phyloP scores from a whole-genome alignment of 2,113 vertebrate genomes.

The Cervus canadensis region DNA sequence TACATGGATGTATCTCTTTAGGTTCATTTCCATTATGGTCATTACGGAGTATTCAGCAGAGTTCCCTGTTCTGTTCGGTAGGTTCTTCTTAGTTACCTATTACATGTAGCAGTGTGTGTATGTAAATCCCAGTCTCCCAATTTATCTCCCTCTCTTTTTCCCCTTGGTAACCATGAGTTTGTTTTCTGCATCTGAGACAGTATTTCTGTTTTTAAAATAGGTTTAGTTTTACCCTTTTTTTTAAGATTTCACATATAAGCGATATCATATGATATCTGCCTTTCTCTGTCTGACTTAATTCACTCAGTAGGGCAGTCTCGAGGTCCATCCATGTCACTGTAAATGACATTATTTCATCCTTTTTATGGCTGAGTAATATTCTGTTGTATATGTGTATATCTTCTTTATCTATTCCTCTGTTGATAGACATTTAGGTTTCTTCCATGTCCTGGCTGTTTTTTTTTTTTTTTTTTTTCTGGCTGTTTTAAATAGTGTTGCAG shows the following conservation, averaged over 20 bases:
- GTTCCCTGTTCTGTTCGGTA: neutral
- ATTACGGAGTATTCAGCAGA: neutral
- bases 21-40: neutral
- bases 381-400: neutral
- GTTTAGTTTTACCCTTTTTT: neutral
- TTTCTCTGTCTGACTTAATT: neutral
- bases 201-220: neutral
- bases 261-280: neutral
- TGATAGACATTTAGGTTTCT: neutral
- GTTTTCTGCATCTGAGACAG: neutral
- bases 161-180: neutral
- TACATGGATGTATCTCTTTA: neutral
- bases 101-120: neutral
- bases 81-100: neutral
- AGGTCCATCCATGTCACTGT: neutral
- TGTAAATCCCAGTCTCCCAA: neutral
- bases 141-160: neutral
- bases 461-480: neutral
- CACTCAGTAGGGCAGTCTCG: neutral
- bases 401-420: neutral
- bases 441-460: neutral
- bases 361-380: neutral
- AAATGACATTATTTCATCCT: neutral
- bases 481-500: neutral
- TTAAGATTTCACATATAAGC: neutral